phyloP scores from a whole-genome alignment of 1,140 invertebrate genomes.

The Oedothorax gibbosus region DNA sequence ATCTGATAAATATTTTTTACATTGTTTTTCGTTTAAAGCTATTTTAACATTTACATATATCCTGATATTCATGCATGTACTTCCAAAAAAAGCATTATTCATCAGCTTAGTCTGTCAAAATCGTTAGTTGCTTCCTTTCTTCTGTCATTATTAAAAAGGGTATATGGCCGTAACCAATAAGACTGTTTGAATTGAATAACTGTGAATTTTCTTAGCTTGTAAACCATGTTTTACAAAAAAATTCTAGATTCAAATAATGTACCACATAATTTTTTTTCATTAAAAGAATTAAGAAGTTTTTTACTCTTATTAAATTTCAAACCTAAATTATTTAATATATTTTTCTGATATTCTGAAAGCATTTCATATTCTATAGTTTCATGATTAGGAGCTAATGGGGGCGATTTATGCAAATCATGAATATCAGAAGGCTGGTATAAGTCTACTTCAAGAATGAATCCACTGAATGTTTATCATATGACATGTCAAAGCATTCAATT shows the following conservation, averaged over 20 bases:
- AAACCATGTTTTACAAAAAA: neutral
- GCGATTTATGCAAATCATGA: neutral
- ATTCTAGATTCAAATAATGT: conserved; percentile 6
- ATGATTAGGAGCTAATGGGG: neutral
- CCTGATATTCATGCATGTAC: conserved; percentile 69
- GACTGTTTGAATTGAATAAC: conserved; percentile 9
- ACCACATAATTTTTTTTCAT: neutral
- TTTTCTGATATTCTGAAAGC: neutral
- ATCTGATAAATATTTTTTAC: conserved; percentile 47
- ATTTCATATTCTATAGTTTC: neutral
- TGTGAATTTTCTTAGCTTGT: conserved; percentile 9
- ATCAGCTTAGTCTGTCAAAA: conserved; percentile 71
- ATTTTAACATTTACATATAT: neutral
- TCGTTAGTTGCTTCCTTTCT: conserved; percentile 66
- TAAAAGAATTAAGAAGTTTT: neutral
- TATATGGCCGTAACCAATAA: conserved; percentile 6
- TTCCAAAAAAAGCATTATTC: conserved; percentile 70
- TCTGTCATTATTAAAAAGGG: conserved; percentile 46
- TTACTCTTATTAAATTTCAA: neutral
- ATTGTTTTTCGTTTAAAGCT: neutral
- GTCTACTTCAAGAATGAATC: neutral
- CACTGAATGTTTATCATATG: neutral
- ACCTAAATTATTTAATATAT: neutral
- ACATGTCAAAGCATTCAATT: conserved; percentile 5
- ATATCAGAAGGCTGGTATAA: neutral